phyloP scores from a whole-genome alignment of 2,888 invertebrate species.

The Dryomyza anilis region DNA sequence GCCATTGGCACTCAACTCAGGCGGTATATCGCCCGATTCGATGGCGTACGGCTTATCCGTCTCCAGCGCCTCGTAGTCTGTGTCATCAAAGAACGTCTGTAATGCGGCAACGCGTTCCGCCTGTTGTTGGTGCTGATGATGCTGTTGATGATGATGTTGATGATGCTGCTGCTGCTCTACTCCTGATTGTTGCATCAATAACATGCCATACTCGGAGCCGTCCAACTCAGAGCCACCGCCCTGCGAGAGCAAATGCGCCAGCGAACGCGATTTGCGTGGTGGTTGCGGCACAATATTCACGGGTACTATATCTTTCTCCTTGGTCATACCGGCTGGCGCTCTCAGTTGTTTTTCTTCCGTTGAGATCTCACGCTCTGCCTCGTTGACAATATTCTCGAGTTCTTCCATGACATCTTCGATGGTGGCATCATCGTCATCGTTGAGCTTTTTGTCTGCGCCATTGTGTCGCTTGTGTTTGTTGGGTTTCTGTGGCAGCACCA shows the following conservation, averaged over 20 bases:
- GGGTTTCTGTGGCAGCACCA: slow-evolving; percentile 55
- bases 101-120: slow-evolving; percentile 49
- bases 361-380: slow-evolving; percentile 73
- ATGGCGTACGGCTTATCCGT: slow-evolving; percentile 44
- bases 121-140: slow-evolving; percentile 55
- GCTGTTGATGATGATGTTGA: too few species aligned
- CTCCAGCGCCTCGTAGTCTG: slow-evolving; percentile 49
- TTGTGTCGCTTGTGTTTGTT: slow-evolving; percentile 24
- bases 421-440: slow-evolving; percentile 70
- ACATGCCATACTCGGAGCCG: slow-evolving; percentile 58
- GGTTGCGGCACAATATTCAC: slow-evolving; percentile 81
- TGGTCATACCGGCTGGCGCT: slow-evolving; percentile 27
- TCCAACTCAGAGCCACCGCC: slow-evolving; percentile 55
- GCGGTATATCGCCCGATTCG: slow-evolving; percentile 52
- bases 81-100: slow-evolving; percentile 55
- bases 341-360: slow-evolving; percentile 50
- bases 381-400: slow-evolving; percentile 81
- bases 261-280: slow-evolving; percentile 74
- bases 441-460: slow-evolving; percentile 26
- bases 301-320: slow-evolving; percentile 75
- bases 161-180: too few species aligned
- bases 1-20: slow-evolving; percentile 41
- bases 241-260: slow-evolving; percentile 73
- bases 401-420: slow-evolving; percentile 89
- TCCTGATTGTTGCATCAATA: slow-evolving; percentile 63